Percentiles rank a stretch among this genome's conserved stretches.
Conservation (phyloP, 2,113 vertebrate species). For the rabbit (Oryctolagus cuniculus) region mOryCun1.1 NC_091441.1:52414501-52415000, state of each 20-base stretch:
- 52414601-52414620: not conserved
- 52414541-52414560: not conserved
- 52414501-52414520: not conserved
- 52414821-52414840: not conserved
- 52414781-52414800: not conserved
- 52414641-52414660: not conserved
- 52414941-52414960: accelerated
- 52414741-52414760: not conserved
- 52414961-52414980: not conserved
- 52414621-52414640: slow-evolving; percentile 7
- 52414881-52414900: not conserved
- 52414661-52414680: not conserved
- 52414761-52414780: not conserved
- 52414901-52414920: accelerated
- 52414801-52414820: not conserved
- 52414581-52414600: not conserved
- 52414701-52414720: not conserved
- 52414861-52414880: not conserved
- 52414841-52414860: not conserved
- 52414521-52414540: not conserved
- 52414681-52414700: not conserved
- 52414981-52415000: not conserved
- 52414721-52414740: not conserved
- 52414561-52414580: not conserved
- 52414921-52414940: not conserved